Evolutionary conservation across 1,140 invertebrate species (phyloP).

Genomic region (Caenorhabditis briggsae): DNA sequence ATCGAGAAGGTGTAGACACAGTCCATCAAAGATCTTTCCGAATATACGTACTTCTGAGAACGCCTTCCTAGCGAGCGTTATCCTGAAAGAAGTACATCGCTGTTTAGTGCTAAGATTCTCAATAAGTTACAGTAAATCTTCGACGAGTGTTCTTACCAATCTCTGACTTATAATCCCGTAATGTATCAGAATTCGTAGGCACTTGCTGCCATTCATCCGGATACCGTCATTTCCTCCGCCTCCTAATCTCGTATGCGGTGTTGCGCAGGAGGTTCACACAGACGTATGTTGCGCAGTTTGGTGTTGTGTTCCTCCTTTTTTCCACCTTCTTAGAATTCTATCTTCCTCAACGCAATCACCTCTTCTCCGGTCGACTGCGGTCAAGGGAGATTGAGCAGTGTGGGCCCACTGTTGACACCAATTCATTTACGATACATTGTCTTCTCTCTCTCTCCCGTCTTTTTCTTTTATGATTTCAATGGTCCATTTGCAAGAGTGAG

Average conservation of each 20-base stretch:
- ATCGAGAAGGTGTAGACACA: neutral
- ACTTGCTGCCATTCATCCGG: neutral
- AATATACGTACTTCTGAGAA: neutral
- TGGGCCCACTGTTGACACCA: neutral
- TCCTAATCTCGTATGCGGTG: neutral
- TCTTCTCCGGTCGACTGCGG: constrained; percentile 52
- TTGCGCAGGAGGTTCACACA: constrained; percentile 34
- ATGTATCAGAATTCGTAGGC: too few relatives aligned
- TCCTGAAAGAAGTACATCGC: too few relatives aligned
- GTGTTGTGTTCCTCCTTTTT: neutral
- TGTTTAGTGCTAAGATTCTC: too few relatives aligned
- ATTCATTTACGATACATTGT: constrained; percentile 46
- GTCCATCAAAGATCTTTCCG: constrained; percentile 11
- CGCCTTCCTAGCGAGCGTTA: too few relatives aligned
- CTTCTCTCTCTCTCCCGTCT: neutral
- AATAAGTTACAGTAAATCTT: too few relatives aligned
- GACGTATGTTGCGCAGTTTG: constrained; percentile 39
- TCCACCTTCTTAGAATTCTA: neutral
- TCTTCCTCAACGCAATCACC: constrained; percentile 32
- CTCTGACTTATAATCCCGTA: too few relatives aligned
- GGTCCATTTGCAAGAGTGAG: neutral
- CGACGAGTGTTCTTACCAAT: too few relatives aligned
- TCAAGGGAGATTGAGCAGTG: constrained; percentile 25
- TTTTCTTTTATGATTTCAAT: constrained; percentile 12
- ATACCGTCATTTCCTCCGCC: neutral